These are phyloP conservation scores for Papilio aristodemus DNA, from an alignment of 1,140 invertebrate genomes.

Conservation along the genomic window DNA sequence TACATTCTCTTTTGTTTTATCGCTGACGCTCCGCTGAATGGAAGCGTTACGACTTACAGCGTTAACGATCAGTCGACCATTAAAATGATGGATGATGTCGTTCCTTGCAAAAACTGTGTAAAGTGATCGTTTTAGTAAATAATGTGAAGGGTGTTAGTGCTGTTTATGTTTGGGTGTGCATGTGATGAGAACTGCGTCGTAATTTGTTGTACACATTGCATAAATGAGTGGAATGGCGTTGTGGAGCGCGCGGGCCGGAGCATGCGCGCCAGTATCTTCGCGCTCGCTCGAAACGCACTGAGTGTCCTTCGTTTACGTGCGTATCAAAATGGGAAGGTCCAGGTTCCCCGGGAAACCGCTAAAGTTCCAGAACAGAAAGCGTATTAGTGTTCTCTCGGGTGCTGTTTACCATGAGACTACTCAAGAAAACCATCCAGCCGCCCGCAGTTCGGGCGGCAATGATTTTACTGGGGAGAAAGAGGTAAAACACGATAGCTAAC, in stretches of 20 bases:
- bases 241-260: constrained; percentile 78
- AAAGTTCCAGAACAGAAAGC: constrained; percentile 90
- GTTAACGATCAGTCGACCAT: constrained; percentile 76
- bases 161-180: constrained; percentile 70
- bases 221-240: constrained; percentile 80
- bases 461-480: constrained; percentile 76
- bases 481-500: constrained; percentile 61
- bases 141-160: constrained; percentile 72
- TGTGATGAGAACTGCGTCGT: constrained; percentile 78
- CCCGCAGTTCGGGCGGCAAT: constrained; percentile 68
- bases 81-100: constrained; percentile 78
- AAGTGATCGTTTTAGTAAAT: constrained; percentile 72
- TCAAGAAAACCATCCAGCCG: constrained; percentile 69
- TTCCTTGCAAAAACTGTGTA: constrained; percentile 74
- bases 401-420: constrained; percentile 75
- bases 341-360: constrained; percentile 92
- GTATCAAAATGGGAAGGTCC: constrained; percentile 81
- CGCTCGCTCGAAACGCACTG: constrained; percentile 76
- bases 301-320: constrained; percentile 77
- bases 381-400: constrained; percentile 86
- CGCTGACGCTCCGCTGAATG: constrained; percentile 72
- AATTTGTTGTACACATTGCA: constrained; percentile 80
- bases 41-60: constrained; percentile 73
- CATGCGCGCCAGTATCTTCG: constrained; percentile 80
- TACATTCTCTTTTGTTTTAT: constrained; percentile 80